Evolutionary conservation across 2,888 invertebrate genomes (phyloP).

Genomic region (Amphipoea lucens): DNA sequence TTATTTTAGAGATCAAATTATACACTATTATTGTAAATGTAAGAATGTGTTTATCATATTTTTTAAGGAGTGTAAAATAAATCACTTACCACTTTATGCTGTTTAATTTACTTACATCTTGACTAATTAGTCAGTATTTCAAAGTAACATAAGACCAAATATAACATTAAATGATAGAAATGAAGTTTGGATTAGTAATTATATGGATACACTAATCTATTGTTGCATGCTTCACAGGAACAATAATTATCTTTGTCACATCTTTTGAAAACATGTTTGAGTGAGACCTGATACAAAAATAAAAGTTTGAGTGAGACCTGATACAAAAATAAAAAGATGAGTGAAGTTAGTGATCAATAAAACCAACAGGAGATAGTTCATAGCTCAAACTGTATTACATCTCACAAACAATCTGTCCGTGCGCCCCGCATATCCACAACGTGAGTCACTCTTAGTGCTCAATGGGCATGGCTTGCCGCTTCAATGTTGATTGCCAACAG

Average conservation of each 20-base stretch:
- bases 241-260: neutral
- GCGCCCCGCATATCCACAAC: neutral
- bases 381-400: slow-evolving; percentile 35
- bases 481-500: slow-evolving; percentile 1
- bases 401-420: slow-evolving; percentile 34
- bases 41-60: slow-evolving; percentile 79
- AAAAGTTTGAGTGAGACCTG: neutral
- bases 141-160: neutral
- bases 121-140: neutral
- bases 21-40: slow-evolving; percentile 70
- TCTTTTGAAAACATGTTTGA: neutral
- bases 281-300: neutral
- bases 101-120: slow-evolving; percentile 63
- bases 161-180: neutral
- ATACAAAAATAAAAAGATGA: neutral
- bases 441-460: neutral
- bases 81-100: slow-evolving; percentile 72
- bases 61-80: slow-evolving; percentile 81
- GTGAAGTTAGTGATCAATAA: slow-evolving; percentile 19
- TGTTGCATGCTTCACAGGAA: neutral
- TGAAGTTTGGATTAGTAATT: neutral
- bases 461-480: neutral
- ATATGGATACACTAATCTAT: neutral
- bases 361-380: slow-evolving; percentile 17
- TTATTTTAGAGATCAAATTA: slow-evolving; percentile 72